Base-by-base conservation (phyloP, 2,888 invertebrate species). In the Eupithecia tripunctaria region DNA sequence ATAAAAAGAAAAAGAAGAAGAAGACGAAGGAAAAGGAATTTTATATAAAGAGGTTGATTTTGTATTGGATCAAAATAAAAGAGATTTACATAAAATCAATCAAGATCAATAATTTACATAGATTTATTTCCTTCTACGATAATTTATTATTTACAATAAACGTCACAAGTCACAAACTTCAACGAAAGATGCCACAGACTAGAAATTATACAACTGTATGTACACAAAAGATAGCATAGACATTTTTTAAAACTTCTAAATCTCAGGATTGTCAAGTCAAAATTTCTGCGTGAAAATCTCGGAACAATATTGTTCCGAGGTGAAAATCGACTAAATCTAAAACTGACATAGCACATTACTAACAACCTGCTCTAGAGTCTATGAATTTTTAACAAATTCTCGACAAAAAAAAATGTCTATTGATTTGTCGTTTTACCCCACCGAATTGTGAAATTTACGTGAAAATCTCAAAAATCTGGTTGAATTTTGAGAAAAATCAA, bases 351-450 rank as follows among this genome's bases (percentile, higher is more conserved):
- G 0, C 25, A 1, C 62, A 21, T 6, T 36, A 63, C 63, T 64
- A 36, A 14, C 21, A 64, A 36, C 32, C 38, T 38, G 63, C 21
- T 64, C 38, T 64, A 14, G 4, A 10, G 63, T 64, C 63, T 64
- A 64, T 38, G 38, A 8, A 64, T 75, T 67, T 29, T 27, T 32
- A 36, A 32, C 36, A 36, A 67, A 18, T 43, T 69, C 43, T 32
- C 6, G 25, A 63, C 43, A 73, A 82, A 77, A 76, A 78, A 60
- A 56, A 38, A 91, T 92, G 92, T 94, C 93, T 94, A 94, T 93
- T 93, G 93, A 93, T 93, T 93, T 88, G 84, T 91, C 86, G 89
- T 87, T 85, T 83, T 91, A 90, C 90, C 92, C 92, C 91, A 93
- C 92, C 91, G 92, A 92, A 86, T 85, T 88, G 87, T 88, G 83